Percentiles rank a stretch among this genome's conserved stretches.
phyloP scores from a whole-genome alignment of 2,797 vertebrate species.

The Gymnocypris eckloni region DNA sequence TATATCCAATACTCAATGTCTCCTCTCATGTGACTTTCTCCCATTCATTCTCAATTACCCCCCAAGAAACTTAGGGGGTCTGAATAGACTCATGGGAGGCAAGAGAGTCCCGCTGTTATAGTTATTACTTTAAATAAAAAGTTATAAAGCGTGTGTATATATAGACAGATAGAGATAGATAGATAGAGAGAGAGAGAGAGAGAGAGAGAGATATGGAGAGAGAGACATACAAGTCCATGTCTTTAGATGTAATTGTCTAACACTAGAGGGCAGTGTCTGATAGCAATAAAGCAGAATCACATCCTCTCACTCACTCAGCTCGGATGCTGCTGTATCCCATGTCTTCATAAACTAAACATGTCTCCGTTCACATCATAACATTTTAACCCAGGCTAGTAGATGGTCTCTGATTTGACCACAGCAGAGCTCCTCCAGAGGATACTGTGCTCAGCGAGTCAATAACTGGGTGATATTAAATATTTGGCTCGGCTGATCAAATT shows the following conservation, averaged over 20 bases:
- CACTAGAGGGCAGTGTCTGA: slow-evolving; percentile 69
- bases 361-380: background rate
- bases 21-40: no score
- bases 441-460: slow-evolving; percentile 19
- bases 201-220: no score
- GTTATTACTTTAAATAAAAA: no score
- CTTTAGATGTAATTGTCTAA: slow-evolving; percentile 45
- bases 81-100: no score
- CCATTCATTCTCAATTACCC: no score
- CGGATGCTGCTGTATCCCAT: background rate
- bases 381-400: slow-evolving; percentile 2
- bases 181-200: no score
- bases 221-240: background rate
- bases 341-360: background rate
- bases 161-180: no score
- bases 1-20: no score
- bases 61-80: no score
- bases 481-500: slow-evolving; percentile 41
- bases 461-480: slow-evolving; percentile 29
- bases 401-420: slow-evolving; percentile 12
- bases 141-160: no score
- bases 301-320: background rate
- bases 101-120: no score
- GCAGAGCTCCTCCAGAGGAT: background rate
- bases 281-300: slow-evolving; percentile 30